phyloP scores from a whole-genome alignment of 2,888 invertebrate species.

The Nudaria mundana region DNA sequence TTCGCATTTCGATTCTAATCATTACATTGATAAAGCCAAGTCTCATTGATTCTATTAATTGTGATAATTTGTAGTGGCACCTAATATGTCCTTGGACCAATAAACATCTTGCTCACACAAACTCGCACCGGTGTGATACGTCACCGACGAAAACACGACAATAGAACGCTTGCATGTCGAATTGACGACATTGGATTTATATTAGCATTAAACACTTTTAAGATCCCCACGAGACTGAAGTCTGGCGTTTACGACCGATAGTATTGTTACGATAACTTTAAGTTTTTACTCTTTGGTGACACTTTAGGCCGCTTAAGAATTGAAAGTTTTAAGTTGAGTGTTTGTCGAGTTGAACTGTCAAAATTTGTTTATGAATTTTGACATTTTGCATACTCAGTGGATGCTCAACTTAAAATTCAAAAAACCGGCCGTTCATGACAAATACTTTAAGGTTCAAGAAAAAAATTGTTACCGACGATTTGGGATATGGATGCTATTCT shows the following conservation, averaged over 20 bases:
- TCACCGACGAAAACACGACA: slow-evolving; percentile 62
- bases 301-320: too few species aligned
- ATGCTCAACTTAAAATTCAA: too few species aligned
- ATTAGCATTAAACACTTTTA: slow-evolving; percentile 28
- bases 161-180: slow-evolving; percentile 25
- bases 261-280: neutral
- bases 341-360: too few species aligned
- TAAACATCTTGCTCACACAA: slow-evolving; percentile 16
- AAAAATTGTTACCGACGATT: too few species aligned
- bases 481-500: too few species aligned
- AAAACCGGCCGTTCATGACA: too few species aligned
- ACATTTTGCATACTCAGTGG: too few species aligned
- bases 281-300: too few species aligned
- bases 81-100: slow-evolving; percentile 38
- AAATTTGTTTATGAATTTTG: too few species aligned
- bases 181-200: slow-evolving; percentile 37
- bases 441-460: too few species aligned
- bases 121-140: slow-evolving; percentile 19
- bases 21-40: slow-evolving; percentile 1
- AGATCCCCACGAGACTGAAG: slow-evolving; percentile 6
- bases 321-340: too few species aligned
- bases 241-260: slow-evolving; percentile 1
- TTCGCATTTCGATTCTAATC: neutral
- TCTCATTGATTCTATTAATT: slow-evolving; percentile 16
- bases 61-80: slow-evolving; percentile 25